Evolutionary conservation across 2,888 invertebrate species (phyloP).

Genomic region (Tipula confusa): DNA sequence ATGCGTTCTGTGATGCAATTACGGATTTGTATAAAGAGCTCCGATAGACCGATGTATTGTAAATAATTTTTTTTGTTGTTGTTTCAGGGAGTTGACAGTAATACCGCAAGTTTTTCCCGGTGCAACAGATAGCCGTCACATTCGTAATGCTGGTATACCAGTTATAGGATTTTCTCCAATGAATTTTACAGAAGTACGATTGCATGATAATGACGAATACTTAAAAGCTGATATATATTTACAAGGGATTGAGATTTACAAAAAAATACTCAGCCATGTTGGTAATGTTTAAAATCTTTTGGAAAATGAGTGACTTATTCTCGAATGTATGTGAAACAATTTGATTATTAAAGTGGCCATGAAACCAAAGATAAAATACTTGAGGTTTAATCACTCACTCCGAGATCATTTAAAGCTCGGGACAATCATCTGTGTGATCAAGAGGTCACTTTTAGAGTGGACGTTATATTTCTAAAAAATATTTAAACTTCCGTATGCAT

Average conservation of each 20-base stretch:
- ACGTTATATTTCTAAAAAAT: no score
- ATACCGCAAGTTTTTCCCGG: slow-evolving; percentile 64
- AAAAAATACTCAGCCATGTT: neutral
- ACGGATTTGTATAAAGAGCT: slow-evolving; percentile 56
- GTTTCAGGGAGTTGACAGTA: slow-evolving; percentile 48
- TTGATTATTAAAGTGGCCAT: no score
- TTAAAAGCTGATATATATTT: slow-evolving; percentile 73
- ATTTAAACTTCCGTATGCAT: no score
- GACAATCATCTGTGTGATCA: no score
- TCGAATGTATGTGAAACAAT: no score
- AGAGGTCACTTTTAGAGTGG: no score
- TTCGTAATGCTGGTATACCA: slow-evolving; percentile 68
- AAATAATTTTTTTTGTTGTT: neutral
- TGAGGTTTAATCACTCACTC: no score
- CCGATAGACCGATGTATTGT: neutral
- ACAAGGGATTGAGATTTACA: slow-evolving; percentile 74
- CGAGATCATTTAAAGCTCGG: no score
- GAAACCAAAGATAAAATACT: no score
- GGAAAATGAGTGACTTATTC: no score
- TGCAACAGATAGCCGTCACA: slow-evolving; percentile 70
- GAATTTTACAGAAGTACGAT: slow-evolving; percentile 73
- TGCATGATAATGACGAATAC: slow-evolving; percentile 91
- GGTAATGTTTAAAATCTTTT: neutral
- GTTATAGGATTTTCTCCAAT: slow-evolving; percentile 91
- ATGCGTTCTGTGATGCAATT: slow-evolving; percentile 60